Conservation (phyloP, 1,140 invertebrate species). For the Drosophila lini region DNA sequence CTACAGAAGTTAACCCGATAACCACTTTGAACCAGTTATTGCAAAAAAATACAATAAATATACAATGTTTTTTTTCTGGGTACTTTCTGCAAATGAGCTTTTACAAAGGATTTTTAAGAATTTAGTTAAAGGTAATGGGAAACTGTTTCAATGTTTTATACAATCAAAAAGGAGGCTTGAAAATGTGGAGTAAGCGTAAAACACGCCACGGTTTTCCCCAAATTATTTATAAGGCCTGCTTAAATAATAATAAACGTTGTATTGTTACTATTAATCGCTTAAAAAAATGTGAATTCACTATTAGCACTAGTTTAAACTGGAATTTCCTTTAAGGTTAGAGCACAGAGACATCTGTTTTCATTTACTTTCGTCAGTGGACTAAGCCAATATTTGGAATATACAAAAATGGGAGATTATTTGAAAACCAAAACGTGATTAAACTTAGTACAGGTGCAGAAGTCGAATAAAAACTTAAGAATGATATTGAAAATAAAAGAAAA, state of each 20-base stretch:
- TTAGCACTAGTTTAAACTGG: constrained; percentile 4
- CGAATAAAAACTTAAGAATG: background rate
- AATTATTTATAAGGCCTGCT: background rate
- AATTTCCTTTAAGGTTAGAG: background rate
- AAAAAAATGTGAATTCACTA: background rate
- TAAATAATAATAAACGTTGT: background rate
- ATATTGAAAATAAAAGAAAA: background rate
- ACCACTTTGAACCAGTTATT: constrained; percentile 33
- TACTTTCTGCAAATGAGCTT: constrained; percentile 1
- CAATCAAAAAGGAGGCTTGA: too few relatives aligned
- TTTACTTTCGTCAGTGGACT: constrained; percentile 13
- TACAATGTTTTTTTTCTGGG: background rate
- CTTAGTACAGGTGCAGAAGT: background rate
- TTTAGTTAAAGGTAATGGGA: background rate
- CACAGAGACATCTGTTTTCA: constrained; percentile 11
- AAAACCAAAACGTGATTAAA: background rate
- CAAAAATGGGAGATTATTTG: background rate
- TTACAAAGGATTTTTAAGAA: background rate
- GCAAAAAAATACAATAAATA: constrained; percentile 9
- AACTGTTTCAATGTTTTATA: background rate
- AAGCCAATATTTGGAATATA: constrained; percentile 3
- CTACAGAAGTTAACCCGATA: constrained; percentile 26
- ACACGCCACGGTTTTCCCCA: constrained; percentile 11
- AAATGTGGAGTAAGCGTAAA: background rate
- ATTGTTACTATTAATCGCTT: background rate